A percentile compares a stretch with the other conserved stretches of the same genome.
These are phyloP conservation scores for Amphiprion clarkii DNA, from an alignment of 2,797 vertebrate genomes.

Conservation along the genomic window DNA sequence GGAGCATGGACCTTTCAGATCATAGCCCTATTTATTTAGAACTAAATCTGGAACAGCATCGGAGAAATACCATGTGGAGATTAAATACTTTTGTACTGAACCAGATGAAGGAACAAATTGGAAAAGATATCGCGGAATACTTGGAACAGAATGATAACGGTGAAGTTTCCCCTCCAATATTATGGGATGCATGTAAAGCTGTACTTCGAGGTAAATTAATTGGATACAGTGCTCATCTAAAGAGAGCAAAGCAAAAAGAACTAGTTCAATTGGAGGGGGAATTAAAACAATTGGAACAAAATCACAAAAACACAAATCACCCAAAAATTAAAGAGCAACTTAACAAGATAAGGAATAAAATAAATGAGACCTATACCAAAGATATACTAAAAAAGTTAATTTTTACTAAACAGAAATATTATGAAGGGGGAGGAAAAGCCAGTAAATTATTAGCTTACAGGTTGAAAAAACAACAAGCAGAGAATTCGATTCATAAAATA, in stretches of 20 bases:
- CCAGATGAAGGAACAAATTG: too few species aligned
- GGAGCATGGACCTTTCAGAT: too few species aligned
- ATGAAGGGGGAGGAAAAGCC: conserved; percentile 16
- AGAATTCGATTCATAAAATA: conserved; percentile 33
- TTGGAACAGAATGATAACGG: not conserved
- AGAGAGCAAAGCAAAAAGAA: not conserved
- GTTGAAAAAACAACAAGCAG: conserved; percentile 14
- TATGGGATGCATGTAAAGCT: not conserved
- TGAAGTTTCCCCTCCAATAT: not conserved
- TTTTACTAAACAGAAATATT: conserved; percentile 14
- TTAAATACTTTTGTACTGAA: conserved; percentile 18
- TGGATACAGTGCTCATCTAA: not conserved
- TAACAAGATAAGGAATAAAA: not conserved
- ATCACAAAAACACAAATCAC: not conserved
- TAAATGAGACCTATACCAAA: not conserved
- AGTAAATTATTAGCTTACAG: conserved; percentile 9
- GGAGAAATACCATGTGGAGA: conserved; percentile 17
- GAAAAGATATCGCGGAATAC: not conserved
- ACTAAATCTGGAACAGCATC: not conserved
- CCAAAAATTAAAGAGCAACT: not conserved
- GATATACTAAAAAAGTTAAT: conserved; percentile 1
- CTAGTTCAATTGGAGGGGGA: not conserved
- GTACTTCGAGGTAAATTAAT: not conserved
- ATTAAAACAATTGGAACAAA: not conserved
- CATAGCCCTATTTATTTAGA: too few species aligned